Base-by-base conservation (phyloP, 53 echinoderm and acorn worm species). In the Henricia sp. region DNA sequence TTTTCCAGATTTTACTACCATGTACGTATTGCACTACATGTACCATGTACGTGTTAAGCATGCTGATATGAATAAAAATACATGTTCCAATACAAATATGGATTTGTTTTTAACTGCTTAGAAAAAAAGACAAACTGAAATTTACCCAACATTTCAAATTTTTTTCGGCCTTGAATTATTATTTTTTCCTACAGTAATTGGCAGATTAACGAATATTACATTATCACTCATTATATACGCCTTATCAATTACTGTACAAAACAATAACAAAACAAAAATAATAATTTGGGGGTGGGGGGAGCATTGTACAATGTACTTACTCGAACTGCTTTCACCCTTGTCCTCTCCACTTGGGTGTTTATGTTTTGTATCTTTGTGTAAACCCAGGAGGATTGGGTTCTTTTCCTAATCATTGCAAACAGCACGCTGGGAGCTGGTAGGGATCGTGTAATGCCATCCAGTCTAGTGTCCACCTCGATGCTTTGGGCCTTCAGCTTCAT, bases 401-500 rank as follows among this genome's bases (percentile, higher is more conserved):
- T 57, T 28, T 32, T 37, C 30, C 21, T 12, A 14, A 76, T 41
- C 17, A 76, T 54, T 27, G 56, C 58, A 1, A 59, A 8, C 16
- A 26, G 59, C 39, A 76, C 76, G 0, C 13, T 23, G 11, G 76
- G 44, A 20, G 59, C 25, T 1, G 76, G 76, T 19, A 76, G 76
- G 2, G 76, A 55, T 42, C 59, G 57, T 59, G 40, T 17, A 42
- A 84, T 71, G 43, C 62, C 21, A 19, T 52, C 14, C 5, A 84
- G 72, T n/a, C 57, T 28, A 30, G 46, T 71, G 38, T 71, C 43
- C 11, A 59, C 62, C 58, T 72, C 85, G 12, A 84, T 62, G 0
- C 71, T 68, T 11, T 28, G 19, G 12, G 85, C 46, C 13, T 72
- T 71, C 35, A 84, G 85, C 51, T 71, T 72, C n/a, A 71, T 46